Evolutionary conservation across 2,797 vertebrate species (phyloP), one percentile per base, ranked within the genome.

Genomic region (Tadarida brasiliensis): DNA sequence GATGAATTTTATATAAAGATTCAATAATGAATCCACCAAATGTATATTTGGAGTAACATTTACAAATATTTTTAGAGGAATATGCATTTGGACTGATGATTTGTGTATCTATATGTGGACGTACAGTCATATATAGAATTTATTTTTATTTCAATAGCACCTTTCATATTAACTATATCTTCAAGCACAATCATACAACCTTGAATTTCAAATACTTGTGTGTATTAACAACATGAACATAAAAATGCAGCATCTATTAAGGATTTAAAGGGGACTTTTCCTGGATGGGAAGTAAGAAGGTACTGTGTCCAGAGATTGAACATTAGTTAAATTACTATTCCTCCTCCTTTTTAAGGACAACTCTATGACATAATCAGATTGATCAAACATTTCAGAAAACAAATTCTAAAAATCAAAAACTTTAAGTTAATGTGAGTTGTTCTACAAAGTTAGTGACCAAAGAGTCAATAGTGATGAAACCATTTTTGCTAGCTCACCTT

Each of bases 41-140:
- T 98, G 97, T 96, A 96, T 98, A 98, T 98, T 97, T 98, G 86
- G 97, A 98, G 97, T 98, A 98, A 98, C 98, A 98, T 98, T 98
- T 98, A 98, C 97, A 98, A 98, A 98, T 98, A 98, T 98, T 98
- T 96, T 98, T 97, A 96, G 92, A 96, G 89, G 94, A 96, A 91
- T 92, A 78, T 97, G 73, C 96, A 98, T 97, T 95, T 95, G 92
- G 82, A 96, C 74, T 94, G 97, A 96, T 97, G 95, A 97, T 97
- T 97, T 97, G 90, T 95, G 57, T 51, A 91, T 92, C 90, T 63
- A 71, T 94, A 91, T 68, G 56, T n/a, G 87, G 26, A 87, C 84
- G 20, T 35, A 88, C 49, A 81, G 90, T 47, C 93, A 88, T 47
- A 94, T 59, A 93, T 87, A 96, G 90, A 97, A 98, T 96, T 93